Evolutionary conservation across 2,113 vertebrate species (phyloP).

Genomic region (Anolis sagrei): DNA sequence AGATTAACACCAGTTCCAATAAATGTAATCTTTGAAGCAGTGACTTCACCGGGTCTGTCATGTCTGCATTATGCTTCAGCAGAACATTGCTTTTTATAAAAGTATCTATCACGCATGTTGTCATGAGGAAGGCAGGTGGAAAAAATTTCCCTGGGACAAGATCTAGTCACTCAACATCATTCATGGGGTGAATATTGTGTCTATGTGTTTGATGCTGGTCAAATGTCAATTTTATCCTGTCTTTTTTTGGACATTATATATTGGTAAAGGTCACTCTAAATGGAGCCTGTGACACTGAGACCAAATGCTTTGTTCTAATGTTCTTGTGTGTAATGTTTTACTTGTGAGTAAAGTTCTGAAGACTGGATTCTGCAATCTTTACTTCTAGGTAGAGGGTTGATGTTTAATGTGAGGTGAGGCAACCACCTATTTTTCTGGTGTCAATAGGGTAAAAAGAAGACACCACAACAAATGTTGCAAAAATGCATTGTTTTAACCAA

Average conservation of each 20-base stretch:
- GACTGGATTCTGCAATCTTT: slow-evolving; percentile 46
- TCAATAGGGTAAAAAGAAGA: not conserved
- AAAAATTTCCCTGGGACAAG: slow-evolving; percentile 37
- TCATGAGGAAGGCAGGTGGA: not conserved
- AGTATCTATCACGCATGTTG: not conserved
- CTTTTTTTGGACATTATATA: slow-evolving; percentile 23
- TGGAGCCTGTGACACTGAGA: slow-evolving; percentile 58
- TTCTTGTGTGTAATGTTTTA: slow-evolving; percentile 57
- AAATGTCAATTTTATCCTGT: slow-evolving; percentile 44
- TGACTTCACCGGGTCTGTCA: slow-evolving; percentile 4
- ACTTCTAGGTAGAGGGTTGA: not conserved
- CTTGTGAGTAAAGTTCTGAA: slow-evolving; percentile 40
- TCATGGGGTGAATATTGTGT: slow-evolving; percentile 46
- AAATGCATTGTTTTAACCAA: not conserved
- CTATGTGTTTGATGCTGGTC: slow-evolving; percentile 50
- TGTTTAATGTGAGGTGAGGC: not conserved
- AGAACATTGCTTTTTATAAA: slow-evolving; percentile 30
- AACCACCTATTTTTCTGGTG: not conserved
- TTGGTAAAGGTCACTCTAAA: slow-evolving; percentile 59
- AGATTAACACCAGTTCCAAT: not conserved
- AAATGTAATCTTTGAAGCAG: not conserved
- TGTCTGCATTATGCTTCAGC: not conserved
- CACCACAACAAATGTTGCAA: not conserved
- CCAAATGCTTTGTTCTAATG: slow-evolving; percentile 50
- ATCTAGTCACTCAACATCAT: slow-evolving; percentile 32